A percentile compares a stretch with the other conserved stretches of the same genome.
Evolutionary conservation across 2,113 vertebrate species (phyloP).

Genomic region (Poeciliopsis turrubarensis): DNA sequence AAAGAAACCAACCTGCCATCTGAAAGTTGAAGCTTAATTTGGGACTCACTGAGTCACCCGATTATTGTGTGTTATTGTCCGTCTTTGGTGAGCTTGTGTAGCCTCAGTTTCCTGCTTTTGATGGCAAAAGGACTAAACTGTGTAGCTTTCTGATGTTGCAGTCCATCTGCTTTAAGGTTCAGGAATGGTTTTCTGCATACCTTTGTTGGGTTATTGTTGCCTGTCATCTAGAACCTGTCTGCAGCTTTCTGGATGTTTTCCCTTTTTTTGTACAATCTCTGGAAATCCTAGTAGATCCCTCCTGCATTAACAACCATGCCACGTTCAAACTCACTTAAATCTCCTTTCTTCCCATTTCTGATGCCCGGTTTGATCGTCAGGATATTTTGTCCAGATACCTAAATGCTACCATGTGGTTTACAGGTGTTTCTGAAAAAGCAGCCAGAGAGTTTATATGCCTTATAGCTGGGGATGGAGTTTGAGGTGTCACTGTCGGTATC

Average conservation of each 20-base stretch:
- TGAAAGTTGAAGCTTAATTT: not conserved
- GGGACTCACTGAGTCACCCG: not conserved
- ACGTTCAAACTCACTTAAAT: not conserved
- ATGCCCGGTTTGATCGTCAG: not conserved
- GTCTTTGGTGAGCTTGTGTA: too few relatives aligned
- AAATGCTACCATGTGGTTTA: not conserved
- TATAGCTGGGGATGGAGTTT: not conserved
- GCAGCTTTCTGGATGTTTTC: not conserved
- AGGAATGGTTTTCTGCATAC: not conserved
- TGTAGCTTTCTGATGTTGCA: not conserved
- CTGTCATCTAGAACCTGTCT: not conserved
- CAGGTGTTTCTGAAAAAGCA: not conserved
- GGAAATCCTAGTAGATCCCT: not conserved
- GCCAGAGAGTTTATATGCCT: conserved; percentile 7
- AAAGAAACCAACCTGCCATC: not conserved
- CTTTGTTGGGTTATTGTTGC: not conserved
- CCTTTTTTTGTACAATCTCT: not conserved
- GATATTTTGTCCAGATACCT: not conserved
- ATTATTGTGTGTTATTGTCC: too few relatives aligned
- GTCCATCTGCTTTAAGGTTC: not conserved
- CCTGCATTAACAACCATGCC: not conserved
- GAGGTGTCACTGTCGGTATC: conserved; percentile 44
- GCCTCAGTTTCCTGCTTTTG: too few relatives aligned
- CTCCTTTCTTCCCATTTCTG: not conserved
- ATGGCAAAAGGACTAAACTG: too few relatives aligned